Evolutionary conservation across 2,888 invertebrate genomes (phyloP), one percentile per base, ranked within the genome.

Genomic region (Hirtodrosophila histrioides): DNA sequence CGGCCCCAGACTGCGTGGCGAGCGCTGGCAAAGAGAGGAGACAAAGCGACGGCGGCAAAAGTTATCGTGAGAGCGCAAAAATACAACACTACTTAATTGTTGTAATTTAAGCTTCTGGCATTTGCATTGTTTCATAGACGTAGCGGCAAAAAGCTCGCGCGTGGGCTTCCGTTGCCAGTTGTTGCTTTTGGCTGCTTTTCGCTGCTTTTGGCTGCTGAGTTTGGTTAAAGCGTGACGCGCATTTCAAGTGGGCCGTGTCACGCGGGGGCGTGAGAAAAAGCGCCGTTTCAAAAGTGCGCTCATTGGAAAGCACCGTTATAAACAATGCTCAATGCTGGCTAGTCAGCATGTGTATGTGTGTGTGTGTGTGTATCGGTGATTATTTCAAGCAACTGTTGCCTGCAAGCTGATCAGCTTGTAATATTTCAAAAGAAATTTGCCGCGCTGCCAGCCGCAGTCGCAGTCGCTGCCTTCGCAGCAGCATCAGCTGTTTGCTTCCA

Each of bases 61-160:
- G 37, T 49, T 39, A 24, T 39, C 41, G 40, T 63, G 54, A 65
- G 65, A 64, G 65, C 46, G 48, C 54, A 23, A 35, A 61, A 55
- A 44, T 37, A 27, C 39, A 43, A 9, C 45, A 46, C 41, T 17
- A 54, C 35, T 24, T 50, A 7, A 31, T 60, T 51, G 17, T 43
- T 63, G 27, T 54, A 44, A 44, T 51, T 57, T 44, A 37, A 51
- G 65, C 68, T 69, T 68, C 67, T 31, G 72, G 75, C 78, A 75
- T 75, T 72, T 80, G 69, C 63, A 86, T 86, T 81, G 83, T 69
- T 75, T 77, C 64, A 83, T 71, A 70, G 69, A 56, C 48, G 17
- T 68, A 57, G 62, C 62, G 57, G 56, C 55, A 39, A 60, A 60
- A 60, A 73, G 65, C 63, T 68, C 56, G 61, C 61, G 77, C 86